Evolutionary conservation across 2,888 invertebrate species (phyloP).

Genomic region (Isotomurus palustris): DNA sequence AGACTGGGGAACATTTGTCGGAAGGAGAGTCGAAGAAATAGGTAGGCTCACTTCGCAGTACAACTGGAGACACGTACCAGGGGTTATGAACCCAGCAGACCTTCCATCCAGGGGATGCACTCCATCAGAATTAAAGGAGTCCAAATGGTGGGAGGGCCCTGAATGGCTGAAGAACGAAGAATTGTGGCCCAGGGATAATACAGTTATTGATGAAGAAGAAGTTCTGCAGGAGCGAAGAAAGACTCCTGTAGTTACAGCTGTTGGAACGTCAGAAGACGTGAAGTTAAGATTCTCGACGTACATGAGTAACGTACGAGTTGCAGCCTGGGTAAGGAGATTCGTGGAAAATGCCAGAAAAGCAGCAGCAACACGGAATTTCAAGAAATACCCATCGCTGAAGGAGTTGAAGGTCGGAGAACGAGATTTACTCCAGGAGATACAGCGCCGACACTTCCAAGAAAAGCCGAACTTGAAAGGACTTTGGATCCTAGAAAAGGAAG

Average conservation of each 20-base stretch:
- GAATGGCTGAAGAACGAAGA: conserved; percentile 16
- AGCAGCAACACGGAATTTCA: neutral
- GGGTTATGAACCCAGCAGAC: conserved; percentile 14
- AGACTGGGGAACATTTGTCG: conserved; percentile 16
- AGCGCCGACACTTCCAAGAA: neutral
- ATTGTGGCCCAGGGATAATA: conserved; percentile 14
- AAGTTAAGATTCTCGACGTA: neutral
- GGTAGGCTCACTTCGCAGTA: neutral
- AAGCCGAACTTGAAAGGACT: neutral
- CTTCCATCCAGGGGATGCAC: conserved; percentile 15
- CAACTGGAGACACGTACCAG: conserved; percentile 11
- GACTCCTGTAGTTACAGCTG: neutral
- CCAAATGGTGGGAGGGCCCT: conserved; percentile 38
- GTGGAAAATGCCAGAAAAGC: neutral
- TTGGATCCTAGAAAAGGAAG: neutral
- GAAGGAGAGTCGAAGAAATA: conserved; percentile 12
- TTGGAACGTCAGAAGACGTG: neutral
- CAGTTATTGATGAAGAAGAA: conserved; percentile 10
- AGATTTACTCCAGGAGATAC: neutral
- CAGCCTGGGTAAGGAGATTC: neutral
- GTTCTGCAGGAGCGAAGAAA: neutral
- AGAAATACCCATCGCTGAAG: neutral
- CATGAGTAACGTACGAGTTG: neutral
- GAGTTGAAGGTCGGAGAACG: neutral
- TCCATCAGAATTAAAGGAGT: conserved; percentile 8